Evolutionary conservation across 2,888 invertebrate genomes (phyloP).

Genomic region (Tenthredo amoena): DNA sequence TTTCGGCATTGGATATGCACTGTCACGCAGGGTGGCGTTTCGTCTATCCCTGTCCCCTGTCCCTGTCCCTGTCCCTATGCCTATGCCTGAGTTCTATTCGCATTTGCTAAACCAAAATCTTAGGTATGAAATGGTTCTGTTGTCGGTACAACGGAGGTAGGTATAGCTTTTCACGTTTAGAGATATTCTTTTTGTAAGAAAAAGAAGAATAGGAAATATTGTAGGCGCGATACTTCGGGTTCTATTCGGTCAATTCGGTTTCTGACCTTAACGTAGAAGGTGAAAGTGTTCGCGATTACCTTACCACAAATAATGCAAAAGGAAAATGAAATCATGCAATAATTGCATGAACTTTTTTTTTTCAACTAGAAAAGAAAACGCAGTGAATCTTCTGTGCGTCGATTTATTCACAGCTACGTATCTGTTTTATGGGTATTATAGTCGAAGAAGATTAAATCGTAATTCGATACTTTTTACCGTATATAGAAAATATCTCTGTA

Average conservation of each 20-base stretch:
- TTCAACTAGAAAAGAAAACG: not conserved
- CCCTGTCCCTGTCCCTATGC: not conserved
- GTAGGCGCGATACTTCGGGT: conserved; percentile 16
- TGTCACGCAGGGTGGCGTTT: conserved; percentile 31
- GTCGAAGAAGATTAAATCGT: not conserved
- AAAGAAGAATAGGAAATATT: conserved; percentile 5
- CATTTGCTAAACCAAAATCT: not conserved
- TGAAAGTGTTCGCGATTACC: not conserved
- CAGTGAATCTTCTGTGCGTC: too few species aligned
- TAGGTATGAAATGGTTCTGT: not conserved
- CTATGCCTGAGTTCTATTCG: not conserved
- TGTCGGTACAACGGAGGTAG: not conserved
- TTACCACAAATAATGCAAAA: not conserved
- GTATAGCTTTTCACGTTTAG: not conserved
- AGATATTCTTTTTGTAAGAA: not conserved
- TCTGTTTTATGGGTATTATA: too few species aligned
- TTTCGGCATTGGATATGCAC: conserved; percentile 41
- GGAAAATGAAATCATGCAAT: not conserved
- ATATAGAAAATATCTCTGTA: not conserved
- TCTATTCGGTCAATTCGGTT: not conserved
- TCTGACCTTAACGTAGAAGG: not conserved
- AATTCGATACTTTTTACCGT: not conserved
- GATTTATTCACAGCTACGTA: too few species aligned
- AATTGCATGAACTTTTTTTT: not conserved
- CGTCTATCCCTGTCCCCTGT: not conserved